Evolutionary conservation across 2,888 invertebrate species (phyloP).

Genomic region (Monochamus alternatus): DNA sequence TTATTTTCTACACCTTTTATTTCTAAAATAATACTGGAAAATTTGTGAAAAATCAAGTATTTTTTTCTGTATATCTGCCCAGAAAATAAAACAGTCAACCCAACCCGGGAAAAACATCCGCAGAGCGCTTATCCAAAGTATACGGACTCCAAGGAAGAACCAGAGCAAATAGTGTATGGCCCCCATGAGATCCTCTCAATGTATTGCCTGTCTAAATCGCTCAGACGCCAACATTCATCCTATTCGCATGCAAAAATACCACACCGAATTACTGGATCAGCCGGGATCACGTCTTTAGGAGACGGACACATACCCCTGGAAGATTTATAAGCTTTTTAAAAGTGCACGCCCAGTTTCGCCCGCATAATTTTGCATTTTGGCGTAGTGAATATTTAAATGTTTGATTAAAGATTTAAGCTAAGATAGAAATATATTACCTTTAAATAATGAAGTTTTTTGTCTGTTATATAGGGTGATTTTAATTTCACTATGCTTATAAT

Average conservation of each 20-base stretch:
- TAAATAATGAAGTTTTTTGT: no score
- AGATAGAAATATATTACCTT: no score
- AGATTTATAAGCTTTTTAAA: constrained; percentile 51
- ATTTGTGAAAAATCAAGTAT: no score
- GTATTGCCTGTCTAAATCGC: constrained; percentile 67
- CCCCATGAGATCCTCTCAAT: constrained; percentile 60
- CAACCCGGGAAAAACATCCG: constrained; percentile 33
- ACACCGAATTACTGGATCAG: constrained; percentile 50
- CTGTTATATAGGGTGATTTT: no score
- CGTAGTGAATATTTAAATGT: not conserved
- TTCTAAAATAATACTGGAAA: no score
- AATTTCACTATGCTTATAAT: no score
- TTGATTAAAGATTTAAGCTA: not conserved
- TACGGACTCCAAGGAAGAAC: constrained; percentile 53
- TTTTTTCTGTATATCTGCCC: constrained; percentile 28
- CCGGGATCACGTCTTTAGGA: constrained; percentile 54
- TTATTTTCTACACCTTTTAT: no score
- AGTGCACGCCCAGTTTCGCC: constrained; percentile 41
- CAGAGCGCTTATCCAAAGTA: constrained; percentile 14
- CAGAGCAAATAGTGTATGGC: constrained; percentile 59
- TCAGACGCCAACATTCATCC: constrained; percentile 66
- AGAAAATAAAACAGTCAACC: not conserved
- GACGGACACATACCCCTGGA: constrained; percentile 49
- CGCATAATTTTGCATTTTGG: constrained; percentile 24
- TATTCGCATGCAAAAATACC: constrained; percentile 65